Evolutionary conservation across 2,888 invertebrate species (phyloP).

Genomic region (Macrosiphum euphorbiae): DNA sequence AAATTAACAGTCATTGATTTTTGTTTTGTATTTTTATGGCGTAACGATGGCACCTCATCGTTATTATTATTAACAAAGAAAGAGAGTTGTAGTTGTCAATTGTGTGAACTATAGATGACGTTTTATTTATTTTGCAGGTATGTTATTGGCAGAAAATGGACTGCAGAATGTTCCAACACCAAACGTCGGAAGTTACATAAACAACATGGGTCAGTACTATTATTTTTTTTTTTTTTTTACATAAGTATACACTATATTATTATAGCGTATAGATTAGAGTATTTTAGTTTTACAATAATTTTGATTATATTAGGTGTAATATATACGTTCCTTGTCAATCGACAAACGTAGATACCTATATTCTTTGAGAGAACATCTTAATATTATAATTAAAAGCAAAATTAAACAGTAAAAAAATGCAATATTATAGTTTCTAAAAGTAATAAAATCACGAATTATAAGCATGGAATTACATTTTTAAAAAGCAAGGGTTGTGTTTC

Average conservation of each 20-base stretch:
- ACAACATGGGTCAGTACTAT: conserved; percentile 54
- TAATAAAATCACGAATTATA: not conserved
- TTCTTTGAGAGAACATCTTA: not conserved
- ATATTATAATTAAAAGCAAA: not conserved
- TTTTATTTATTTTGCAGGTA: conserved; percentile 54
- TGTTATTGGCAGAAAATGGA: conserved; percentile 58
- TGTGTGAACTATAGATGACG: not conserved
- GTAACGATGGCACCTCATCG: not conserved
- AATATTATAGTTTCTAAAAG: not conserved
- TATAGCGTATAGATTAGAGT: not conserved
- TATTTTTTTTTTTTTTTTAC: not conserved
- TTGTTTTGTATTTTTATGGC: conserved; percentile 35
- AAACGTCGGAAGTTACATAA: conserved; percentile 51
- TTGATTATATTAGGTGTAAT: not conserved
- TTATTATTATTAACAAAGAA: not conserved
- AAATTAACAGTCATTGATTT: conserved; percentile 36
- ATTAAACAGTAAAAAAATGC: not conserved
- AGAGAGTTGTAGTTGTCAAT: not conserved
- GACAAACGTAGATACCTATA: not conserved
- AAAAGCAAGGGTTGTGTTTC: not conserved
- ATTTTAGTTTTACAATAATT: not conserved
- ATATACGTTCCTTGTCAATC: not conserved
- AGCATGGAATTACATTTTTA: not conserved
- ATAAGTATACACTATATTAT: not conserved
- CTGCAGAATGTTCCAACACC: conserved; percentile 57